Conservation (phyloP, 2,888 invertebrate species). For the Tenthredo amoena region DNA sequence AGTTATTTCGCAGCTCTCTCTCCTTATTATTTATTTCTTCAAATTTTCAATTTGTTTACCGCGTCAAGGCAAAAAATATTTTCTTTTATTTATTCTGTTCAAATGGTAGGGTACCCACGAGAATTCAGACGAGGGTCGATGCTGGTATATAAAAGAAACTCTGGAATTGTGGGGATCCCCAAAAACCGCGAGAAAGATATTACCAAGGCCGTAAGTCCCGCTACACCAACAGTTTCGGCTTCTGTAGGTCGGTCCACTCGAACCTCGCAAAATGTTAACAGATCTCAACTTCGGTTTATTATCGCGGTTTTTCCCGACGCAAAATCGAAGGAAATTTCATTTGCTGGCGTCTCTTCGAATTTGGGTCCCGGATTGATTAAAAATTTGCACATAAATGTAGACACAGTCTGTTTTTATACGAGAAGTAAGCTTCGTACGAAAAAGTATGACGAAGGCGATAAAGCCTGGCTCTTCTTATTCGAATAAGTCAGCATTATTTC, state of each 20-base stretch:
- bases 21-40: constrained; percentile 4
- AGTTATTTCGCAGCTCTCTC: too few relatives aligned
- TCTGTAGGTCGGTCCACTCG: not conserved
- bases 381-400: not conserved
- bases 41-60: not conserved
- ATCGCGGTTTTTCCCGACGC: not conserved
- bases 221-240: constrained; percentile 14
- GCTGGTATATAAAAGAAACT: not conserved
- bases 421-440: not conserved
- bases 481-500: not conserved
- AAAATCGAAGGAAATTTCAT: not conserved
- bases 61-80: not conserved
- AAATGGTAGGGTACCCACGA: not conserved
- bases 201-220: not conserved
- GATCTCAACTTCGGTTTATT: not conserved
- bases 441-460: not conserved
- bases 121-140: not conserved
- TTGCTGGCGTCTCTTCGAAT: not conserved
- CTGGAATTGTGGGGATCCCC: not conserved
- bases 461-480: not conserved
- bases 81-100: not conserved
- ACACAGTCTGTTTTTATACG: not conserved
- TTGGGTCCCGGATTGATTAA: not conserved
- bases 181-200: not conserved
- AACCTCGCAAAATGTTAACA: not conserved